Base-by-base conservation (phyloP, 2,888 invertebrate species). In the Gymnocheta viridis region DNA sequence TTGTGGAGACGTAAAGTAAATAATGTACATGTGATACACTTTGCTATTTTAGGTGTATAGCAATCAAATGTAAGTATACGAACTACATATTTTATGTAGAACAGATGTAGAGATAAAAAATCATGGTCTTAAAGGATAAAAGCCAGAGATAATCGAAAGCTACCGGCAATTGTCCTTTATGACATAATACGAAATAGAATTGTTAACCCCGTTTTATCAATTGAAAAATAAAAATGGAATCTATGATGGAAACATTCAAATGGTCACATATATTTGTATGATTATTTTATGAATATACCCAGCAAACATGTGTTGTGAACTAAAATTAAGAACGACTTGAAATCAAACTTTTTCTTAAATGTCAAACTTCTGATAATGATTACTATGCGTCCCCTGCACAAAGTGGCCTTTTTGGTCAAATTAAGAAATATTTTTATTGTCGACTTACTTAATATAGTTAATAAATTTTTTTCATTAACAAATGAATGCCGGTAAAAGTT, bases 131-230 rank as follows among this genome's bases (percentile, higher is more conserved):
- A 44, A 14, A 56, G n/a, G 29, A 69, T 19, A 27, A 56, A 58
- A 67, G 70, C n/a, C 29, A 29, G 56, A 66, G 14, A 76, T 80
- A 76, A 82, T 76, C 62, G 54, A 84, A 73, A 51, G 69, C 83
- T 76, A 66, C 49, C 72, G 79, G 82, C 79, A 80, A 81, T 73
- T 84, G 81, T 81, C 69, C 69, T 81, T 84, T 84, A 73, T 81
- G 77, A 56, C 19, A 81, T n/a, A 81, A 77, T 66, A 60, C 67
- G 69, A 77, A 78, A 84, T 81, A 69, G 81, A 81, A 78, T 69
- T 81, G 60, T 73, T 69, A 81, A 69, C 77, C 81, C 81, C 54
- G 73, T 77, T 81, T 84, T 84, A 51, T 77, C 84, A 84, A 81
- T 81, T 66, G 38, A 64, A 44, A 74, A 70, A 60, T 29, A 51